Base-by-base conservation (phyloP, 2,797 vertebrate species). In the Anguilla anguilla region DNA sequence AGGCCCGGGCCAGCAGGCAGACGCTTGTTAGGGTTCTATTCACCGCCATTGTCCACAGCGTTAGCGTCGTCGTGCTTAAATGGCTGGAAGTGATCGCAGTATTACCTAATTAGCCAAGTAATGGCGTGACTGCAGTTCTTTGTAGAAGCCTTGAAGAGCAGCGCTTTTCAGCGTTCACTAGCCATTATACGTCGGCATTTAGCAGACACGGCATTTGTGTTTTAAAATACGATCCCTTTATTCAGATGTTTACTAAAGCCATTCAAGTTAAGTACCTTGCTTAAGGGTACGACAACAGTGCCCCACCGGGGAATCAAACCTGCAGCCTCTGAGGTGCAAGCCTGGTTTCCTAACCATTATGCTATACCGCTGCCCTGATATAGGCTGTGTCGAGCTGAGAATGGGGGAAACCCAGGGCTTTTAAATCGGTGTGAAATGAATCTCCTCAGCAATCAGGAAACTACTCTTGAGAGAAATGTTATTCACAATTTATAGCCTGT, bases 41-140 rank as follows among this genome's bases (percentile, higher is more conserved):
- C 43, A 25, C 22, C 22, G 4, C 22, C 57, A 19, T 59, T 25
- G 10, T 43, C 72, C 53, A 35, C 67, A 53, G 35, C 61, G 46
- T 79, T 61, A 77, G 55, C 43, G n/a, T 28, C 64, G 28, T 53
- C 59, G n/a, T 77, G 83, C 31, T 59, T 72, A 72, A 77, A 85
- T 49, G 87, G 22, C 17, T 69, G n/a, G 83, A 85, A 61, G 51
- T 15, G 22, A 88, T 57, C 51, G 55, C 72, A 77, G 61, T 72
- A 53, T 31, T 83, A 17, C 28, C 53, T 57, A 83, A 83, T 83
- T 55, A 83, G 49, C 49, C 82, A 53, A 55, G 82, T 83, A 57
- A 83, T 55, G 28, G 51, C 82, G 17, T 15, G 2, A 4, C 22
- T 49, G 43, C 39, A 11, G 81, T 83, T 57, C 2, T n/a, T 83